These are phyloP conservation scores for Hyposoter didymator DNA, from an alignment of 2,888 invertebrate species.

Conservation along the genomic window DNA sequence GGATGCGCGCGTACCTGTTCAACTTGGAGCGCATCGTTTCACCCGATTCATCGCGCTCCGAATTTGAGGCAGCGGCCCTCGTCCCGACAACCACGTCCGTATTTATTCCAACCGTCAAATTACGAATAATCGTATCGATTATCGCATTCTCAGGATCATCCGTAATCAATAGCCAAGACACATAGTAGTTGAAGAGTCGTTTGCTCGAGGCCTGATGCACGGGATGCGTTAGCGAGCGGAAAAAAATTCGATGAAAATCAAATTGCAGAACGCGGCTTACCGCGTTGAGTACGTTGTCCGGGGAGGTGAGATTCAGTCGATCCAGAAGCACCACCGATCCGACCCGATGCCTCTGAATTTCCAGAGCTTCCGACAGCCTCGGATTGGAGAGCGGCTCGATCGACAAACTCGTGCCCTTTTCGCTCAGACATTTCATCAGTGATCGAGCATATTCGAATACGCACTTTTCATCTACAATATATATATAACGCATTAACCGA, in stretches of 20 bases:
- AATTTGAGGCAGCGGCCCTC: constrained; percentile 66
- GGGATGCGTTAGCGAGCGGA: no score
- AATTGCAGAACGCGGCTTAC: constrained; percentile 52
- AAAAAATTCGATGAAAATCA: no score
- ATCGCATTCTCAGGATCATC: constrained; percentile 74
- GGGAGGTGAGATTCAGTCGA: constrained; percentile 77
- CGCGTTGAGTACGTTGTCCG: constrained; percentile 80
- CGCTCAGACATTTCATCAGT: constrained; percentile 77
- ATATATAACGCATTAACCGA: neutral
- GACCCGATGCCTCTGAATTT: constrained; percentile 77
- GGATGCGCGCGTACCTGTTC: constrained; percentile 78
- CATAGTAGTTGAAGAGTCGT: constrained; percentile 79
- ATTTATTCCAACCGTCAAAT: constrained; percentile 81
- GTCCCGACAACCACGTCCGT: constrained; percentile 82
- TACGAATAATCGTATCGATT: constrained; percentile 78
- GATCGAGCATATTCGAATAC: constrained; percentile 76
- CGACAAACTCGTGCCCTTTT: constrained; percentile 77
- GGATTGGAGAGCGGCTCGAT: constrained; percentile 78
- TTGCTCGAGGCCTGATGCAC: constrained; percentile 79
- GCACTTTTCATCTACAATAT: constrained; percentile 69
- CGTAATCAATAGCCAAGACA: constrained; percentile 82
- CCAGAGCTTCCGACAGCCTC: constrained; percentile 77
- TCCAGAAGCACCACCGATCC: constrained; percentile 81
- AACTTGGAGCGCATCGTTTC: constrained; percentile 65
- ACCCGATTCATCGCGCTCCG: constrained; percentile 60